A percentile compares a stretch with the other conserved stretches of the same genome.
Evolutionary conservation across 37 sponge, comb jelly and placozoan species (phyloP).

Genomic region (Geodia barretti): DNA sequence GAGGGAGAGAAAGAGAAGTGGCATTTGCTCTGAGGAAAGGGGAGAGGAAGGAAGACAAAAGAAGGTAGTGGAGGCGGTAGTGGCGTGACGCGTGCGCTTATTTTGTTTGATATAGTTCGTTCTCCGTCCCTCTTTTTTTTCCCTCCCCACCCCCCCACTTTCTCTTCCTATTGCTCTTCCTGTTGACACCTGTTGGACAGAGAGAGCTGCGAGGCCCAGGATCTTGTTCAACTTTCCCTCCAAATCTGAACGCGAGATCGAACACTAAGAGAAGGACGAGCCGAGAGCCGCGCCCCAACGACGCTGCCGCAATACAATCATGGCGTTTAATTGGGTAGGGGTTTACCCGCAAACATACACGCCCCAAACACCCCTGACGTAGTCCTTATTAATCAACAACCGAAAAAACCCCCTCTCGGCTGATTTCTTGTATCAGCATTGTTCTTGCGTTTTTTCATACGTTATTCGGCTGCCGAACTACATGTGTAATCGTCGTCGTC

Average conservation of each 20-base stretch:
- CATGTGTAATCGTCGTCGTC: no score
- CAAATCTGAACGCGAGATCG: conserved; percentile 59
- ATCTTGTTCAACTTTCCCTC: conserved; percentile 77
- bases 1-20: neutral
- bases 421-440: no score
- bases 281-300: conserved; percentile 37
- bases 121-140: no score
- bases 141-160: no score
- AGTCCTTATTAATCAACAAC: no score
- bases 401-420: no score
- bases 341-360: neutral
- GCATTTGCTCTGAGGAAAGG: neutral
- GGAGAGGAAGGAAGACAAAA: neutral
- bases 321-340: conserved; percentile 44
- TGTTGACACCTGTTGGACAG: conserved; percentile 54
- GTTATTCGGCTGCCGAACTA: no score
- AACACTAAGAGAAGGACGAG: conserved; percentile 65
- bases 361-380: no score
- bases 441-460: no score
- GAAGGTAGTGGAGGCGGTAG: neutral
- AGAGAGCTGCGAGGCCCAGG: conserved; percentile 78
- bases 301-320: conserved; percentile 49
- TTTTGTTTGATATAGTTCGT: no score
- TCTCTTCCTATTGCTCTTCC: conserved; percentile 71
- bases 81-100: no score